Percentiles rank a stretch among this genome's conserved stretches.
phyloP scores from a whole-genome alignment of 2,113 vertebrate species.

The Cacatua alba region DNA sequence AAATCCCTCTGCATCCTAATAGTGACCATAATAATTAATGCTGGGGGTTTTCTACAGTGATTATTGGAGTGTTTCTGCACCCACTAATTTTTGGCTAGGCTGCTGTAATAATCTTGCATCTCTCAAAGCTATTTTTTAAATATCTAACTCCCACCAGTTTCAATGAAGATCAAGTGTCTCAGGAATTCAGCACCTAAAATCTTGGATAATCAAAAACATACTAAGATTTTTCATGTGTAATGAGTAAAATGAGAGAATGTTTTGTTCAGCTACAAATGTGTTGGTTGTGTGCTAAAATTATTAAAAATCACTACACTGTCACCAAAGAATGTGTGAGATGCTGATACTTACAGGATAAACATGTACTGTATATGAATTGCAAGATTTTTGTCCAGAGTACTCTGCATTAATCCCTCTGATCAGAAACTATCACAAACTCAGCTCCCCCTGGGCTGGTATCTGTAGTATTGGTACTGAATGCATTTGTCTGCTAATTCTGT shows the following conservation, averaged over 20 bases:
- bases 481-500: background rate
- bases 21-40: fast-evolving
- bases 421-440: background rate
- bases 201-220: fast-evolving
- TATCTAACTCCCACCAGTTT: fast-evolving
- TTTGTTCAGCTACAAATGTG: background rate
- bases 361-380: background rate
- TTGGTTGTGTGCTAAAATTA: background rate
- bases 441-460: background rate
- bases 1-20: background rate
- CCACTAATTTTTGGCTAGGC: background rate
- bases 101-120: background rate
- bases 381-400: background rate
- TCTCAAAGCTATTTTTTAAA: fast-evolving
- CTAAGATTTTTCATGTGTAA: background rate
- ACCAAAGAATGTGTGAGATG: fast-evolving
- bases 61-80: fast-evolving
- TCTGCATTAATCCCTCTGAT: background rate
- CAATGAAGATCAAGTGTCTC: fast-evolving
- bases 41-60: background rate
- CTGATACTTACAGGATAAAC: background rate
- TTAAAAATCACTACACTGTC: background rate
- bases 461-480: background rate
- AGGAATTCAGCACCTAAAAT: background rate
- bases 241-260: background rate